Evolutionary conservation across 1,140 invertebrate genomes (phyloP), one percentile per base, ranked within the genome.

Genomic region (Sminthurides bifidus): DNA sequence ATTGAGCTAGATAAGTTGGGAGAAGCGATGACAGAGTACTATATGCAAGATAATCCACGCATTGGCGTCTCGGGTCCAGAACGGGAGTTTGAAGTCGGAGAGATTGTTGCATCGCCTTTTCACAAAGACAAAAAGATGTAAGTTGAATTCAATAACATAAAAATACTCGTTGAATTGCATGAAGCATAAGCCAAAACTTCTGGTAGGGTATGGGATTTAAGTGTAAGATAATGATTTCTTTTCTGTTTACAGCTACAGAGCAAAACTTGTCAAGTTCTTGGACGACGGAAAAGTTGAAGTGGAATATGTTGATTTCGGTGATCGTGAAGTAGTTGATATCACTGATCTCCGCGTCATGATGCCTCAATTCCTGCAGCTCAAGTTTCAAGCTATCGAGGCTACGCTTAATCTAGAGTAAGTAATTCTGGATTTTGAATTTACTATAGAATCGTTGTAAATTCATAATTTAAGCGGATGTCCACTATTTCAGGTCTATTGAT

Each of bases 301-400:
- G 19, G 29, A 51, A 6, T 64, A 61, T 31, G 56, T 64, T 6
- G 63, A 64, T 44, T 64, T 59, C 26, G 63, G 63, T 1, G 55
- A 61, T 27, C 37, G 26, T 30, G 17, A 35, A 21, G 38, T 41
- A 19, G 15, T 58, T 30, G 27, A 30, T 10, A 24, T 43, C 1
- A 31, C 30, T n/a, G 30, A 60, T n/a, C 23, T 64, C 2, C 40
- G 50, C 17, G 6, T 35, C 33, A 43, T 64, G 15, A 30, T 48
- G 26, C 41, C 58, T 29, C 43, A 56, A n/a, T 60, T 58, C 38
- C 33, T 61, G 8, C 29, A 51, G 24, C 30, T 64, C 15, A 51
- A 48, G 50, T 64, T 58, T 40, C 62, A 64, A 44, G 62, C 62
- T 14, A 55, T 64, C 26, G 51, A 58, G 46, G 62, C 59, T 0